Evolutionary conservation across 2,888 invertebrate species (phyloP).

Genomic region (Pheosia tremula): DNA sequence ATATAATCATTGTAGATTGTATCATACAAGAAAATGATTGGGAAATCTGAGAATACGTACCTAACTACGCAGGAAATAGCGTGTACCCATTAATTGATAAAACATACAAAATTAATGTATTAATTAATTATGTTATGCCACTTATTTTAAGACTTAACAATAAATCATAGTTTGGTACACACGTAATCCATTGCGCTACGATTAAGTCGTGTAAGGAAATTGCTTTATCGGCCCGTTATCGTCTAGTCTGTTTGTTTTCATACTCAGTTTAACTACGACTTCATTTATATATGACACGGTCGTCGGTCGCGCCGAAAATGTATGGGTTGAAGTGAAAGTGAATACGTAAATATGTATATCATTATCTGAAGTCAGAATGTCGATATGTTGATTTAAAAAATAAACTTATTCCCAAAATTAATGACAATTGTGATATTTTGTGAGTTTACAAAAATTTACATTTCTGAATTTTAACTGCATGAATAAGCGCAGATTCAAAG

Average conservation of each 20-base stretch:
- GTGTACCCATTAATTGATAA: background rate
- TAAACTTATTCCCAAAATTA: too few relatives aligned
- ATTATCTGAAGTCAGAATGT: too few relatives aligned
- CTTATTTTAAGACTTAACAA: constrained; percentile 11
- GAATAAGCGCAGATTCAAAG: too few relatives aligned
- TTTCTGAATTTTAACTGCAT: too few relatives aligned
- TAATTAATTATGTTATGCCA: background rate
- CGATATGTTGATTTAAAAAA: too few relatives aligned
- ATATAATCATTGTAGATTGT: background rate
- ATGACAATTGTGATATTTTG: too few relatives aligned
- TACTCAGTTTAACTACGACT: constrained; percentile 12
- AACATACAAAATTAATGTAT: background rate
- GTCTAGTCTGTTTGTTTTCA: constrained; percentile 15
- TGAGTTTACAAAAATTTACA: too few relatives aligned
- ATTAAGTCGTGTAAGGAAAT: constrained; percentile 45
- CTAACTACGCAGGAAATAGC: background rate
- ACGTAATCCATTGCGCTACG: constrained; percentile 36
- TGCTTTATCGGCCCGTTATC: constrained; percentile 53
- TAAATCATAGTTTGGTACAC: constrained; percentile 14
- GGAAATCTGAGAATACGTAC: background rate
- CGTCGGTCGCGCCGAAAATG: constrained; percentile 4
- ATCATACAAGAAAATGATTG: background rate
- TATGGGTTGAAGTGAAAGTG: constrained; percentile 29
- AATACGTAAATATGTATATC: constrained; percentile 9
- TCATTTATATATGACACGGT: constrained; percentile 36